Percentiles rank a stretch among this genome's conserved stretches.
Conservation (phyloP, 2,888 invertebrate species). For the Apotomis turbidana region DNA sequence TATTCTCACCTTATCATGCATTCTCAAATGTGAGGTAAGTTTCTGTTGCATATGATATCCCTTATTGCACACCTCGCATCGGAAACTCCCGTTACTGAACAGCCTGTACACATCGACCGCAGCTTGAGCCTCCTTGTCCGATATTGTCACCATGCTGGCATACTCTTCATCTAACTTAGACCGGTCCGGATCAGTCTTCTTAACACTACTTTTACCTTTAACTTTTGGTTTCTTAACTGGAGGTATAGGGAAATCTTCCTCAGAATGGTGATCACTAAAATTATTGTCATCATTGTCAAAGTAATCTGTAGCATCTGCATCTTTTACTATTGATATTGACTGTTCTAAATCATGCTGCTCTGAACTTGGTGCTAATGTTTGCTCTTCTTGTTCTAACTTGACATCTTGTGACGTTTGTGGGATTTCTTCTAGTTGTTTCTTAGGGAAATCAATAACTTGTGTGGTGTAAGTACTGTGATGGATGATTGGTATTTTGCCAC, state of each 20-base stretch:
- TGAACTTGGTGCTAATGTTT: conserved; percentile 13
- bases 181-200: conserved; percentile 58
- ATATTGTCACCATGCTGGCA: conserved; percentile 66
- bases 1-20: conserved; percentile 71
- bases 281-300: conserved; percentile 46
- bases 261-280: conserved; percentile 41
- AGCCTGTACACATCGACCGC: conserved; percentile 66
- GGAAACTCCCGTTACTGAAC: conserved; percentile 59
- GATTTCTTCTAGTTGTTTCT: conserved; percentile 31
- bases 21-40: conserved; percentile 63
- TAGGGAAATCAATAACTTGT: conserved; percentile 52
- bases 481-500: conserved; percentile 55
- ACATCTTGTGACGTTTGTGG: conserved; percentile 42
- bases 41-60: conserved; percentile 60
- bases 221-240: conserved; percentile 16
- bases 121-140: conserved; percentile 68
- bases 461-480: conserved; percentile 61
- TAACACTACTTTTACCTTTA: conserved; percentile 4
- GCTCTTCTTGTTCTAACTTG: conserved; percentile 43
- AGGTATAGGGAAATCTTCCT: conserved; percentile 14
- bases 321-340: conserved; percentile 37
- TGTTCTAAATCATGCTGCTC: conserved; percentile 32
- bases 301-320: conserved; percentile 37
- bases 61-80: conserved; percentile 65
- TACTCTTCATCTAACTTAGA: conserved; percentile 68